Evolutionary conservation across 35 echinoderm and acorn worm genomes (phyloP), one percentile per base, ranked within the genome.

Genomic region (Hemicentrotus pulcherrimus): DNA sequence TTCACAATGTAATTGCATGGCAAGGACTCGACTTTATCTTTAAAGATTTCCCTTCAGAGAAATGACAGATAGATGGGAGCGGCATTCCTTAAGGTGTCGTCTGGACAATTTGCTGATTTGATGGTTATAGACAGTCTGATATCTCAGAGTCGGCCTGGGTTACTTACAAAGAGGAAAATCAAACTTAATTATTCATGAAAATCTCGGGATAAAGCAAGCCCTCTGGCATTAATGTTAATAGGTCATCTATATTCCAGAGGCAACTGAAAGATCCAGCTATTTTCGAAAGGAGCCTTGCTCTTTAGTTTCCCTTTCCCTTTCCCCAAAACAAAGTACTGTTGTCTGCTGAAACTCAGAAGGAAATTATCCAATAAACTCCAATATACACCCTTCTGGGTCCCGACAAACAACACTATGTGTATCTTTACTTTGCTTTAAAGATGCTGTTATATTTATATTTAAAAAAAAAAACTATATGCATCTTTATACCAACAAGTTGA

Each of bases 161-260:
- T 78, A n/a, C 65, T 78, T 78, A n/a, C 65, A 78, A 78, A 78
- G 28, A n/a, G 65, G 65, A 6, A 78, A 78, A 78, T 78, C 65
- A 78, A 78, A 78, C 65, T 78, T 78, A n/a, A 78, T 78, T 78
- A 78, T 78, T 28, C 65, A 78, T 78, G 65, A 78, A 78, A 78
- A 78, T 78, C 65, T 78, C 19, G 28, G 65, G 22, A 28, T 78
- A 78, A 1, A 78, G 19, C 65, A 28, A 71, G 61, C 65, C 65
- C 65, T n/a, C 65, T 78, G 28, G 65, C 65, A 4, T 7, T 28
- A 78, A 78, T 78, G 18, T 78, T 78, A 78, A 78, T 78, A 18
- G 65, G 65, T 78, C 65, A 78, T 78, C 65, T 28, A 78, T 78
- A 78, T 78, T 78, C 65, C 65, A 28, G 1, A 78, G 65, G 65